Evolutionary conservation across 2,797 vertebrate species (phyloP), one percentile per base, ranked within the genome.

Genomic region (Acanthurus lineatus): DNA sequence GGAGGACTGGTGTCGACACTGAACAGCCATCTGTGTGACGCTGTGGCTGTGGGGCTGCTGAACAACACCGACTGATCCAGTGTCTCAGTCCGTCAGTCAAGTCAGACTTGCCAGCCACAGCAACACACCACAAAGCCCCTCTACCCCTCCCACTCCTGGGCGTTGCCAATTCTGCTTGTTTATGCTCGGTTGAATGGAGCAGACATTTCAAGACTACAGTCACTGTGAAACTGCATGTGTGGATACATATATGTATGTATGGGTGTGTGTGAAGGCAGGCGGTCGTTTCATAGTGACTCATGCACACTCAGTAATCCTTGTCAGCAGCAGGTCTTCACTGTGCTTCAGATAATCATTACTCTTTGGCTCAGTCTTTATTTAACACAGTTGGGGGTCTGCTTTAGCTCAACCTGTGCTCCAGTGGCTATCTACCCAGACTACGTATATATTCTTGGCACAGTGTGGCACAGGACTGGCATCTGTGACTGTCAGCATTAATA

Each of bases 221-320:
- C 11, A 22, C 47, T 38, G 57, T 66, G 72, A 64, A 73, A 35
- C 38, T 48, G 57, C 69, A 6, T 76, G 77, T 82, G 38, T 77
- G 15, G 69, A 2, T 71, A 6, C 20, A 10, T 57, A 7, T 35
- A n/a, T 47, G 40, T 56, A 16, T 19, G 51, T 22, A 56, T 68
- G 70, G 25, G 65, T 67, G 20, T 72, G 58, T 77, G 74, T 53
- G 67, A 57, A 28, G 48, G 76, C 20, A 62, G 35, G 59, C 53
- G 28, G 82, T 73, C 85, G 88, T 85, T 76, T 83, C 80, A 81
- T 77, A 2, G 85, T 88, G 88, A 91, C 82, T 93, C 88, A 90
- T 79, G 73, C 69, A 71, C 73, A 71, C 73, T 67, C 66, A 63
- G 52, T 74, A 60, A 79, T 79, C 79, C 61, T 66, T 40, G 60